Percentiles rank a stretch among this genome's conserved stretches.
Conservation (phyloP, 2,888 invertebrate species). For the Deladenus siricidicola region DNA sequence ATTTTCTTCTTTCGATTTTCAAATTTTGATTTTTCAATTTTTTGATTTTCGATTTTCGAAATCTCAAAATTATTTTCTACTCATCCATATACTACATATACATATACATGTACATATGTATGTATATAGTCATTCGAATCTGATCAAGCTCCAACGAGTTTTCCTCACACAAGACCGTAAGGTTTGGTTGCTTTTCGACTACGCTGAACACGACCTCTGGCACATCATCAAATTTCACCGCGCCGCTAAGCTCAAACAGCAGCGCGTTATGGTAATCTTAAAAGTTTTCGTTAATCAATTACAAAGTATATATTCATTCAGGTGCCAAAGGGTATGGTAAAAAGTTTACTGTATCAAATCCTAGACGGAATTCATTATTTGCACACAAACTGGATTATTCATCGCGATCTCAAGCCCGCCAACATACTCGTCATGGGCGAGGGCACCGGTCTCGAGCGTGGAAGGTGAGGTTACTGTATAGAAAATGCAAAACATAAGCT, state of each 20-base stretch:
- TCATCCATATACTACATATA: too few relatives aligned
- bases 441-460: conserved; percentile 73
- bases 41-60: too few relatives aligned
- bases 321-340: conserved; percentile 68
- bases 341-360: conserved; percentile 92
- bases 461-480: conserved; percentile 59
- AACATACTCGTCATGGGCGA: conserved; percentile 99
- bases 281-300: not conserved
- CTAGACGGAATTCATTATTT: conserved; percentile 96
- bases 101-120: too few relatives aligned
- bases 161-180: conserved; percentile 75
- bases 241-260: conserved; percentile 79
- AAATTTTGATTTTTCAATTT: too few relatives aligned
- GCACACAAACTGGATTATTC: conserved; percentile 97
- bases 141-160: conserved; percentile 87
- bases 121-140: conserved; percentile 69
- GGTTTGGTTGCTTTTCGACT: conserved; percentile 84
- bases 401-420: conserved; percentile 75
- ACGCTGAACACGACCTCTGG: conserved; percentile 98
- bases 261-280: conserved; percentile 59
- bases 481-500: not conserved
- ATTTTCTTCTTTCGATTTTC: too few relatives aligned
- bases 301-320: conserved; percentile 5
- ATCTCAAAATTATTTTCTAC: too few relatives aligned
- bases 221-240: conserved; percentile 98